Evolutionary conservation across 2,797 vertebrate genomes (phyloP), one percentile per base, ranked within the genome.

Genomic region (Xenopus petersii): DNA sequence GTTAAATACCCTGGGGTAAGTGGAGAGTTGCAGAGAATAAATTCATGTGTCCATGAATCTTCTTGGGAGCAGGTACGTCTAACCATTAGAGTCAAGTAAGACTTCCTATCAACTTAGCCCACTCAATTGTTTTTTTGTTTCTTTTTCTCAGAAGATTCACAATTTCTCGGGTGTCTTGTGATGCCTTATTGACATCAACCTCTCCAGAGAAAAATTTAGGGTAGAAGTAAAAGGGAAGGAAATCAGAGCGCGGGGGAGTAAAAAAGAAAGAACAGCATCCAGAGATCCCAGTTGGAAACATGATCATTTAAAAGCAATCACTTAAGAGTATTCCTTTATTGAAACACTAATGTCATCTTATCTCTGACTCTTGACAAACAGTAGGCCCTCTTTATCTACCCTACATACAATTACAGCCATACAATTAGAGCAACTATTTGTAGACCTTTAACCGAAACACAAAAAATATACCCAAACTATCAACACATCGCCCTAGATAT

Each of bases 221-320:
- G 13, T 12, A 75, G 68, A 80, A 76, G 36, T 56, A 63, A 58
- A 30, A 17, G 63, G 58, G 30, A 71, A 70, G 71, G 76, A 64
- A 60, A 79, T 74, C 64, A 24, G 61, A 71, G 46, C 11, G 24
- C 2, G 21, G 21, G 21, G 33, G 58, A 9, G 36, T 6, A 42
- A 42, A 36, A 36, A 6, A 36, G 6, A 36, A 36, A 62, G 51
- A 54, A 17, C 24, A 51, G 17, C 54, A 78, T 68, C 11, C 70
- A 26, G 0, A 55, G 64, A 75, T 79, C 69, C 63, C 51, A 80
- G 24, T 33, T 0, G 2, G 0, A 62, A 80, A 80, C 68, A 15
- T 2, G 21, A 81, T 75, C 82, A 79, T 0, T 71, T 33, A 75
- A 62, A 80, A 85, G 67, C 63, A 87, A 84, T 89, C 62, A 71